A percentile compares a stretch with the other conserved stretches of the same genome.
phyloP scores from a whole-genome alignment of 2,113 vertebrate genomes.

The Ageneiosus marmoratus region DNA sequence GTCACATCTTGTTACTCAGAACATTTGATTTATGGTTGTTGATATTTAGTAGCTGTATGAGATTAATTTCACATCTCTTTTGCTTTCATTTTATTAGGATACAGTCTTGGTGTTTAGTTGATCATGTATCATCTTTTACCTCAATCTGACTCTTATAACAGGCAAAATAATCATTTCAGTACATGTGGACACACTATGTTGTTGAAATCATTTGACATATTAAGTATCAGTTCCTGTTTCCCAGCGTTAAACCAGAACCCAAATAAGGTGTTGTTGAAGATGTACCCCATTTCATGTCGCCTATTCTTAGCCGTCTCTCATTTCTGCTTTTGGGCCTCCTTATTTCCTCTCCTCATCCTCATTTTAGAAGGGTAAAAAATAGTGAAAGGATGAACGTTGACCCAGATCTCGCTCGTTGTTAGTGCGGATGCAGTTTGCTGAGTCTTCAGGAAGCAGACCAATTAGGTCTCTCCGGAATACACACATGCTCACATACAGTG shows the following conservation, averaged over 20 bases:
- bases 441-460: conserved; percentile 46
- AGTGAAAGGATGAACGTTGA: conserved; percentile 7
- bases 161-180: neutral
- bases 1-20: neutral
- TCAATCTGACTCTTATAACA: neutral
- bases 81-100: neutral
- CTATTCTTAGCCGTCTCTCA: neutral
- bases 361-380: neutral
- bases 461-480: conserved; percentile 47
- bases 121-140: neutral
- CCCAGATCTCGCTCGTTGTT: conserved; percentile 25
- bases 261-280: neutral
- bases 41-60: neutral
- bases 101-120: neutral
- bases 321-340: neutral
- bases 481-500: conserved; percentile 14
- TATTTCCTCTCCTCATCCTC: conserved; percentile 4
- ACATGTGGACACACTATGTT: too few species aligned
- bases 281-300: neutral
- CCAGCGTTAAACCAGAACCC: too few species aligned
- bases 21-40: neutral
- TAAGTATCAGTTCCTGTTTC: neutral
- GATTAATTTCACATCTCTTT: too few species aligned
- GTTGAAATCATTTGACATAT: neutral
- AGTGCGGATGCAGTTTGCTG: conserved; percentile 36